Conservation (phyloP, 2,797 vertebrate genomes). For the Ctenopoma kingsleyae region DNA sequence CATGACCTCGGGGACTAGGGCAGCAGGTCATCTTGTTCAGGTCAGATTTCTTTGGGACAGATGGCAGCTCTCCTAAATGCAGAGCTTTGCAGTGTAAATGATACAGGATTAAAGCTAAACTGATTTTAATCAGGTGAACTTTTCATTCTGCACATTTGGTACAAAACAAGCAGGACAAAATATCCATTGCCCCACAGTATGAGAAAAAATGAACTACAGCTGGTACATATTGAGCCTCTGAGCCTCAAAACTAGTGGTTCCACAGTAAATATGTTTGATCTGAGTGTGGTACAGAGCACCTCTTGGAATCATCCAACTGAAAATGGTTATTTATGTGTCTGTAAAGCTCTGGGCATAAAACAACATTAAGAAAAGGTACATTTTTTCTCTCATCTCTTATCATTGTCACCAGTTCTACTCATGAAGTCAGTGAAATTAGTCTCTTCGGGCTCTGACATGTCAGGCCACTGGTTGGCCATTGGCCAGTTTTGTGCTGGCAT, state of each 20-base stretch:
- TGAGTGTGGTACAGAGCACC: neutral
- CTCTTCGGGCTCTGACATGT: neutral
- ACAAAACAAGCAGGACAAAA: neutral
- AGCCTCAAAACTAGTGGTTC: neutral
- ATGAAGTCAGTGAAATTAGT: neutral
- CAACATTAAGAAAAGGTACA: too few relatives aligned
- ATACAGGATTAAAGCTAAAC: slow-evolving; percentile 61
- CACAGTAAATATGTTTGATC: neutral
- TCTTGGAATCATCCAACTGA: neutral
- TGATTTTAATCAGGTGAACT: slow-evolving; percentile 45
- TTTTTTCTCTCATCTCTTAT: too few relatives aligned
- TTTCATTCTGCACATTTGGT: slow-evolving; percentile 6
- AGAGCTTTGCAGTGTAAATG: slow-evolving; percentile 57
- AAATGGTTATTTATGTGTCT: neutral
- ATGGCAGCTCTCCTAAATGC: slow-evolving; percentile 46
- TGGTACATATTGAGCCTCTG: neutral
- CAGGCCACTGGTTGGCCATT: too few relatives aligned
- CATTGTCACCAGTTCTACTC: too few relatives aligned
- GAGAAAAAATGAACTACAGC: too few relatives aligned
- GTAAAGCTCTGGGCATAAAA: too few relatives aligned
- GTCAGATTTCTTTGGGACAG: slow-evolving; percentile 65
- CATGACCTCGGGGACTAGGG: slow-evolving; percentile 31
- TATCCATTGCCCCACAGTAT: neutral
- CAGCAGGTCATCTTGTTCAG: slow-evolving; percentile 30
- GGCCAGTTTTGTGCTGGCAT: too few relatives aligned